Base-by-base conservation (phyloP, 2,797 vertebrate genomes). In the Brachyrhaphis roseni region DNA sequence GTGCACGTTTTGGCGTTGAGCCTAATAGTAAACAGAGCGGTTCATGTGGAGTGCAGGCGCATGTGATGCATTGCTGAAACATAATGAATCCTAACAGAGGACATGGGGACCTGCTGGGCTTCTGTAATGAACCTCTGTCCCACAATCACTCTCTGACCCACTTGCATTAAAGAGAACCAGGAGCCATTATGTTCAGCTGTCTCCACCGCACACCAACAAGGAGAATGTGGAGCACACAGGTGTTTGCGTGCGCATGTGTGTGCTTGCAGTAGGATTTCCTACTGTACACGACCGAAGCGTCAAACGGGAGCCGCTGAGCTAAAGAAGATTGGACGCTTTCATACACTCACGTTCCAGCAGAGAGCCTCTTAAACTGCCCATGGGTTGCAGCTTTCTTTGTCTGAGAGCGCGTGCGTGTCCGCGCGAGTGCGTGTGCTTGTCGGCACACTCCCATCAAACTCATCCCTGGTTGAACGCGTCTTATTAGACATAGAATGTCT, bases 61-160 rank as follows among this genome's bases (percentile, higher is more conserved):
- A 72, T 41, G 75, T 76, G 73, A 47, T 28, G 72, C 55, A 49
- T 62, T 85, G 89, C 88, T 85, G 89, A 80, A 76, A 86, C 85
- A 91, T 93, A 94, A 95, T 94, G 93, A 96, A 96, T 96, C 96
- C 94, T 95, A 95, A 91, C 91, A 88, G 90, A 90, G 95, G 94
- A 90, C 92, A 88, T 68, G 89, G 85, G 95, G 90, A 90, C 94
- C 95, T 84, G 90, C 92, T 91, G 93, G 87, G 90, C 93, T 86
- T 82, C 93, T 91, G 95, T 95, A 96, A 97, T 96, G 95, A 96
- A 95, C 84, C 92, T 43, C 86, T 92, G 91, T 81, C 91, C 95
- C 78, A 85, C 90, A 87, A 88, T 85, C 90, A 88, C 95, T 95
- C 95, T 75, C 92, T 96, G 96, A 96, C 96, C 96, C 81, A 80